These are phyloP conservation scores for Napeogenes inachia DNA, from an alignment of 2,888 invertebrate genomes.

Conservation along the genomic window DNA sequence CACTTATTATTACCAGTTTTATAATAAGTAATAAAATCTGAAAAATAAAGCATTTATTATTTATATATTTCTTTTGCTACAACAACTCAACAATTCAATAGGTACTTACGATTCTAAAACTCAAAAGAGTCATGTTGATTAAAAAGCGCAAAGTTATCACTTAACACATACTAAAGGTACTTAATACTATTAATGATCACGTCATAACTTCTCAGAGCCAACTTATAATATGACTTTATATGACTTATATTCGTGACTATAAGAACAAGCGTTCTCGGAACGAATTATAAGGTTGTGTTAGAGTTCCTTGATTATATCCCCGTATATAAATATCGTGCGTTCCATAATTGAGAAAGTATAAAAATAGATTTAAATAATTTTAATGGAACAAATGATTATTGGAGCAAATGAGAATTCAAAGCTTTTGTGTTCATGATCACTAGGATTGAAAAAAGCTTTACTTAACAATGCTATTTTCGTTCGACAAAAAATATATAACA, in stretches of 20 bases:
- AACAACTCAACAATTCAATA: neutral
- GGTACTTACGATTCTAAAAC: neutral
- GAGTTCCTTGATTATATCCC: slow-evolving; percentile 3
- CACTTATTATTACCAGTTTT: neutral
- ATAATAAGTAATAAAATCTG: slow-evolving; percentile 9
- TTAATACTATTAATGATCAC: neutral
- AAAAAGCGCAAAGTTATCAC: neutral
- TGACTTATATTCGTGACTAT: slow-evolving; percentile 9
- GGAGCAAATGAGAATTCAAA: too few species aligned
- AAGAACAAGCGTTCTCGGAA: slow-evolving; percentile 8
- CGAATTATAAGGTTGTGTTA: neutral
- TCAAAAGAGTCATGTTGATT: neutral
- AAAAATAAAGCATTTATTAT: slow-evolving; percentile 4
- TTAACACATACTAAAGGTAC: neutral
- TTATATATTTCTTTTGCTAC: neutral
- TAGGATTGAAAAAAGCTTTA: too few species aligned
- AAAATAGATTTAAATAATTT: too few species aligned
- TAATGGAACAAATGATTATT: too few species aligned
- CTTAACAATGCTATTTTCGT: too few species aligned
- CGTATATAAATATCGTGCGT: neutral
- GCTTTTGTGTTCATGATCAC: too few species aligned
- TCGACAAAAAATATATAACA: too few species aligned
- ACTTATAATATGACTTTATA: slow-evolving; percentile 7
- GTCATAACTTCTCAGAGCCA: neutral
- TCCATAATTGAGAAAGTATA: neutral